Evolutionary conservation across 2,888 invertebrate genomes (phyloP).

Genomic region (Mythimna albipuncta): DNA sequence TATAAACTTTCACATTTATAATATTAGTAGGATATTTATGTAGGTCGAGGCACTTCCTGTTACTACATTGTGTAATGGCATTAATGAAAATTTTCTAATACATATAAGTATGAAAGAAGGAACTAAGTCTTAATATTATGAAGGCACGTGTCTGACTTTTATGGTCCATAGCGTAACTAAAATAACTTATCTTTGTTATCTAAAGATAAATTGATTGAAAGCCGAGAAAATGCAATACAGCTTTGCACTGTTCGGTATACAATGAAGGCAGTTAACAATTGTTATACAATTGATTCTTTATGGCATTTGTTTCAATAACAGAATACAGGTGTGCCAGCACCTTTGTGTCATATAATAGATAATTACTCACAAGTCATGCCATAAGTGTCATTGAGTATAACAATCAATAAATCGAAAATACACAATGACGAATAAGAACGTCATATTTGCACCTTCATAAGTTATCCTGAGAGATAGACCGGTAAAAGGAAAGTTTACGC

Average conservation of each 20-base stretch:
- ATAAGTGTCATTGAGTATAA: neutral
- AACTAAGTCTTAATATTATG: neutral
- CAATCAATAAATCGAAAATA: conserved; percentile 14
- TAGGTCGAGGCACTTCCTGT: neutral
- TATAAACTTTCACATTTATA: no score
- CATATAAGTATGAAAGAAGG: neutral
- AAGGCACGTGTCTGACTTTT: conserved; percentile 19
- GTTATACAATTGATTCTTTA: conserved; percentile 1
- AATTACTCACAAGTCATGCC: conserved; percentile 8
- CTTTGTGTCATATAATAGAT: neutral
- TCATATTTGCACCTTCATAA: conserved; percentile 22
- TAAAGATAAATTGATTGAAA: neutral
- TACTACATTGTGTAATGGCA: neutral
- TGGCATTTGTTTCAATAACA: conserved; percentile 21
- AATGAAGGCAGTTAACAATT: conserved; percentile 4
- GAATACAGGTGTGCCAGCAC: conserved; percentile 11
- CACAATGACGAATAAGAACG: neutral
- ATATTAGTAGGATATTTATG: no score
- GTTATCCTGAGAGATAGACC: conserved; percentile 27
- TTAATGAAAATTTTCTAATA: neutral
- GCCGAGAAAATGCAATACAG: conserved; percentile 7
- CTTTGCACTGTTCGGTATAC: conserved; percentile 19
- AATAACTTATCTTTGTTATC: conserved; percentile 3
- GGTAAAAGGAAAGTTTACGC: conserved; percentile 23
- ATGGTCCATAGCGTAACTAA: conserved; percentile 13